Percentiles rank a stretch among this genome's conserved stretches.
phyloP scores from a whole-genome alignment of 2,113 vertebrate species.

The Otocyon megalotis region DNA sequence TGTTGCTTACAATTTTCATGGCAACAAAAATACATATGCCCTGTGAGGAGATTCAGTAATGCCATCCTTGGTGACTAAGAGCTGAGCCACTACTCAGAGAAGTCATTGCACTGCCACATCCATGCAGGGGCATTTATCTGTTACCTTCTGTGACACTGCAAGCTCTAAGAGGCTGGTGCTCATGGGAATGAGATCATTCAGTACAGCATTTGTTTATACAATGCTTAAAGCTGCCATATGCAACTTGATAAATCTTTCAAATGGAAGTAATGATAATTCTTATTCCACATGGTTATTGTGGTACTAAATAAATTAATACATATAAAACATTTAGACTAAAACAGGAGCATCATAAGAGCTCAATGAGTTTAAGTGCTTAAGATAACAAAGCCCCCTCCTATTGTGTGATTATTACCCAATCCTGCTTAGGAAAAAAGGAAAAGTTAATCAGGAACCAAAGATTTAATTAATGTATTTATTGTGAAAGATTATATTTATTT shows the following conservation, averaged over 20 bases:
- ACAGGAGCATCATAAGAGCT: neutral
- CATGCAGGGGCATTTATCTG: neutral
- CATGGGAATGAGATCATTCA: neutral
- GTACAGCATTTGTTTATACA: neutral
- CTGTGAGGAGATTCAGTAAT: neutral
- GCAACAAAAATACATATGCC: neutral
- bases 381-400: neutral
- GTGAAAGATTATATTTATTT: neutral
- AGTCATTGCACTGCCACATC: conserved; percentile 6
- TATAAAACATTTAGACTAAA: neutral
- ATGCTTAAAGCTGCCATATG: neutral
- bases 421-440: neutral
- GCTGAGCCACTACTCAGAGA: neutral
- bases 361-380: neutral
- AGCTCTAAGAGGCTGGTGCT: neutral
- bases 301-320: neutral
- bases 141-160: neutral
- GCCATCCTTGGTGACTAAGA: neutral
- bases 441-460: neutral
- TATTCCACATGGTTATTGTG: neutral
- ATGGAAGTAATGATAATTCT: neutral
- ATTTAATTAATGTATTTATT: neutral
- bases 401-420: neutral
- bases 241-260: neutral
- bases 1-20: neutral